Evolutionary conservation across 2,797 vertebrate genomes (phyloP).

Genomic region (Dermochelys coriacea): DNA sequence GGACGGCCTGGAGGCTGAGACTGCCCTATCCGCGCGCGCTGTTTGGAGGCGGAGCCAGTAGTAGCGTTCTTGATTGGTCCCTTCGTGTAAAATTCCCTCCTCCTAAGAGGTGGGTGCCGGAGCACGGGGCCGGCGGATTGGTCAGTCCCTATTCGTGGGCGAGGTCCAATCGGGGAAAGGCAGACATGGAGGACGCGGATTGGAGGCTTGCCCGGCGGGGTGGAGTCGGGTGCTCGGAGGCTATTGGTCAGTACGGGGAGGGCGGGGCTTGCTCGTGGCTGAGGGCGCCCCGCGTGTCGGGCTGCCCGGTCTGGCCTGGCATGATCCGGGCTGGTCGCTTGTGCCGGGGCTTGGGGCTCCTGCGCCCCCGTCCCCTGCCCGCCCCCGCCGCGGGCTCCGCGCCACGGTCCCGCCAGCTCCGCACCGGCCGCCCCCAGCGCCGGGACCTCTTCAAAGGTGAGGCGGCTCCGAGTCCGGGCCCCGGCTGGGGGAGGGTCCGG

Average conservation of each 20-base stretch:
- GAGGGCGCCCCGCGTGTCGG: fast-evolving
- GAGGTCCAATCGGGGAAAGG: not conserved
- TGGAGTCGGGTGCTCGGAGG: not conserved
- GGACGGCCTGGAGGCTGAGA: fast-evolving
- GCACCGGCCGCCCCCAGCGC: slow-evolving; percentile 28
- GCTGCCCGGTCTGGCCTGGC: fast-evolving
- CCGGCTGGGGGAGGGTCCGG: not conserved
- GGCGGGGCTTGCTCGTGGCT: fast-evolving
- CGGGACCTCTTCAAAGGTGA: slow-evolving; percentile 79
- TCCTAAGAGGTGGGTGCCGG: not conserved
- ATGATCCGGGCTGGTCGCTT: slow-evolving; percentile 54
- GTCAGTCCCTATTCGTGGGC: not conserved
- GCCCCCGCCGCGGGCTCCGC: slow-evolving; percentile 30
- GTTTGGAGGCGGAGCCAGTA: not conserved
- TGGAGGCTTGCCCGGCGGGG: not conserved
- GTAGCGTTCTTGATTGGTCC: not conserved
- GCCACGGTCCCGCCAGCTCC: not conserved
- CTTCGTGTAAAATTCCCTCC: not conserved
- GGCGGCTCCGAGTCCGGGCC: not conserved
- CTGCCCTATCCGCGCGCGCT: not conserved
- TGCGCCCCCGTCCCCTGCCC: slow-evolving; percentile 61
- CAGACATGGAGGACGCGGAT: not conserved
- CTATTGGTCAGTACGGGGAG: not conserved
- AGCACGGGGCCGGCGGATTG: fast-evolving
- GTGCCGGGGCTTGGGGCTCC: slow-evolving; percentile 67